These are phyloP conservation scores for Amiota communis DNA, from an alignment of 2,888 invertebrate genomes.

Conservation along the genomic window DNA sequence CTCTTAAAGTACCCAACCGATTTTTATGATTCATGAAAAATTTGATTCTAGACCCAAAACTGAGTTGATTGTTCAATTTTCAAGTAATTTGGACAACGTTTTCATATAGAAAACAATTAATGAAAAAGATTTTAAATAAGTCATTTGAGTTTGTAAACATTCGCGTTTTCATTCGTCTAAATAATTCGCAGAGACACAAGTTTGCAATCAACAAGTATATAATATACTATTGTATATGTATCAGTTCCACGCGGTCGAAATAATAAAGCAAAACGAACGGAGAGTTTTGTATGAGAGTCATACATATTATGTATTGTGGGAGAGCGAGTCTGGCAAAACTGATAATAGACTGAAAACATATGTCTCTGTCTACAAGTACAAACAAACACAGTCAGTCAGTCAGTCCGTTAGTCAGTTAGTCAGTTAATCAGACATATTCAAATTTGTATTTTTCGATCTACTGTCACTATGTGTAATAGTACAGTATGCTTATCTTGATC, in stretches of 20 bases:
- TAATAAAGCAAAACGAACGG: conserved; percentile 13
- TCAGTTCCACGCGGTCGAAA: conserved; percentile 52
- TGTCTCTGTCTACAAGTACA: no score
- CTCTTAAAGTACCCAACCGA: conserved; percentile 42
- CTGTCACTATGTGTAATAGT: no score
- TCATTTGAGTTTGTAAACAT: conserved; percentile 53
- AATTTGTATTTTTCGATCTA: no score
- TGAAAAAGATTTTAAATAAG: conserved; percentile 67
- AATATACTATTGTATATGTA: neutral
- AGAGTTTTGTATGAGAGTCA: neutral
- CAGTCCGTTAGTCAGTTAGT: no score
- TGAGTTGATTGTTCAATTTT: conserved; percentile 31
- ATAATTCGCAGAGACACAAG: conserved; percentile 33
- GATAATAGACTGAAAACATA: no score
- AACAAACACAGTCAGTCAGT: no score
- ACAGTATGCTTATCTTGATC: no score
- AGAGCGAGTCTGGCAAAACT: no score
- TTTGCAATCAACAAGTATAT: neutral
- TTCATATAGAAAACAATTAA: conserved; percentile 62
- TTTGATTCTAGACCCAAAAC: conserved; percentile 53
- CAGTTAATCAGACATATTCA: no score
- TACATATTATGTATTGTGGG: no score
- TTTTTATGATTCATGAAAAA: conserved; percentile 62
- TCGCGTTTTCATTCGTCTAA: neutral
- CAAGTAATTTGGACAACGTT: conserved; percentile 29